phyloP scores from a whole-genome alignment of 2,113 vertebrate genomes.

The Triplophysa rosa region DNA sequence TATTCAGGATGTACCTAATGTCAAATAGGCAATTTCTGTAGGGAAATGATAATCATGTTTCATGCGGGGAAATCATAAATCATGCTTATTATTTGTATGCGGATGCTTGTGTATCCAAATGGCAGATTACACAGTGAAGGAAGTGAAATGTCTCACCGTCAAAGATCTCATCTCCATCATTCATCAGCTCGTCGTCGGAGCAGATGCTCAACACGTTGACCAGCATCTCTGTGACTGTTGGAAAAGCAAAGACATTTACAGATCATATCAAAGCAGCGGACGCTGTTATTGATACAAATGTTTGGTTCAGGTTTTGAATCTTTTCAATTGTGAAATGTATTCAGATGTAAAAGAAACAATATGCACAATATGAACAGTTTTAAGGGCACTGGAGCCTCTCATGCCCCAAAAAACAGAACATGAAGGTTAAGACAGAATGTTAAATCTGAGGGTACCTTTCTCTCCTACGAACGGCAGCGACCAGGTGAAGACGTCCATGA shows the following conservation, averaged over 20 bases:
- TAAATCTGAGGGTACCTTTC: slow-evolving; percentile 67
- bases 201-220: slow-evolving; percentile 83
- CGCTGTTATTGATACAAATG: no score
- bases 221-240: slow-evolving; percentile 81
- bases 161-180: slow-evolving; percentile 80
- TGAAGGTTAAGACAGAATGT: neutral
- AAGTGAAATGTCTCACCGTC: slow-evolving; percentile 68
- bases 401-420: no score
- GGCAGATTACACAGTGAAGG: neutral
- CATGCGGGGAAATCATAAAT: neutral
- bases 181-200: slow-evolving; percentile 81
- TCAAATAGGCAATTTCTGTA: slow-evolving; percentile 19
- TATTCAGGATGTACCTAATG: slow-evolving; percentile 23
- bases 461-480: slow-evolving; percentile 83
- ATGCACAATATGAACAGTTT: no score
- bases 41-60: slow-evolving; percentile 19
- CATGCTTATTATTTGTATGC: neutral
- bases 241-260: slow-evolving; percentile 17
- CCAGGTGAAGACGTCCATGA: slow-evolving; percentile 86
- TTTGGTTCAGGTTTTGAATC: no score
- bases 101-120: neutral
- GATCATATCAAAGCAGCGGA: neutral
- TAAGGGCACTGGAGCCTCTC: no score
- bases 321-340: no score
- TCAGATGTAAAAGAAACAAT: no score